These are phyloP conservation scores for Melipona beecheii DNA, from an alignment of 2,888 invertebrate species.

Conservation along the genomic window DNA sequence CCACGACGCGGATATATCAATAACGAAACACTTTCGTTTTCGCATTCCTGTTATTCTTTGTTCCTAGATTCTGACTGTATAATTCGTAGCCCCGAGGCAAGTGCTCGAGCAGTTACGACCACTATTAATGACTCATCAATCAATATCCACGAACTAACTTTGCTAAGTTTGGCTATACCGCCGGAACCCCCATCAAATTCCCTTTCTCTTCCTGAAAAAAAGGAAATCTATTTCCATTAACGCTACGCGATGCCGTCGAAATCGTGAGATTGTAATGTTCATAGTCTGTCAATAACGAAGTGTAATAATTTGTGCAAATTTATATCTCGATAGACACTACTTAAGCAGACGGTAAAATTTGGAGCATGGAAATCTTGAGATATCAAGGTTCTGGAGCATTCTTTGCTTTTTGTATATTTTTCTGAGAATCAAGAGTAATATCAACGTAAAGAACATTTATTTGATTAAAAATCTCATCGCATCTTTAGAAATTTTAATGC, in stretches of 20 bases:
- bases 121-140: conserved; percentile 17
- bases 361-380: no score
- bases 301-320: no score
- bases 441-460: no score
- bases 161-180: background rate
- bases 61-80: background rate
- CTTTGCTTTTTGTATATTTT: no score
- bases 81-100: background rate
- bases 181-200: background rate
- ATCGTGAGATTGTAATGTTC: background rate
- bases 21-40: background rate
- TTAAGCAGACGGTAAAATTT: no score
- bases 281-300: no score
- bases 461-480: no score
- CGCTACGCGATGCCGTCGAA: background rate
- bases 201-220: background rate
- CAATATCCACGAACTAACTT: background rate
- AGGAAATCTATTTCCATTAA: background rate
- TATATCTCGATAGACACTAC: no score
- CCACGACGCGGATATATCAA: background rate
- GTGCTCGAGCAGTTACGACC: background rate
- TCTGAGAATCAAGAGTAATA: no score
- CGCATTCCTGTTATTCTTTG: background rate
- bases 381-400: no score
- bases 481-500: no score